These are phyloP conservation scores for Psilopogon haemacephalus DNA, from an alignment of 2,113 vertebrate species.

Conservation along the genomic window DNA sequence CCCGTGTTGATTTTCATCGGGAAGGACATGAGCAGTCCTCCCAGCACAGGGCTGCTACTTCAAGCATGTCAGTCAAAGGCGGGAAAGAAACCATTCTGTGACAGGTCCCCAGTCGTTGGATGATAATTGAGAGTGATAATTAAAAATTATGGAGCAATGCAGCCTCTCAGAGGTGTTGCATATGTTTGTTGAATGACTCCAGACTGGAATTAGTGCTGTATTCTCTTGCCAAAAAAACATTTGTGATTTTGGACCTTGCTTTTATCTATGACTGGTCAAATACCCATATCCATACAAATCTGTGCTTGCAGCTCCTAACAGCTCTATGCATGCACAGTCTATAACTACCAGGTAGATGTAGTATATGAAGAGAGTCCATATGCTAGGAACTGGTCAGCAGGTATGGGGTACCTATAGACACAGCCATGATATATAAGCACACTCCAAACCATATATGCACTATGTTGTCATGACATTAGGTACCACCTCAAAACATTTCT, in stretches of 20 bases:
- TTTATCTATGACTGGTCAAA: background rate
- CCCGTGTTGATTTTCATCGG: background rate
- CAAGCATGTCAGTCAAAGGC: background rate
- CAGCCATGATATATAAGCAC: background rate
- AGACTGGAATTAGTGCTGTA: background rate
- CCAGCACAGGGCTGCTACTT: background rate
- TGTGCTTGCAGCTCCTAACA: background rate
- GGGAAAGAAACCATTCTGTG: background rate
- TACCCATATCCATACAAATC: background rate
- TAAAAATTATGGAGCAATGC: background rate
- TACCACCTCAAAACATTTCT: background rate
- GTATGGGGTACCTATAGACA: background rate
- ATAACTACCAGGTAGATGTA: background rate
- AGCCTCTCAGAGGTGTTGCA: background rate
- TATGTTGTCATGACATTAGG: background rate
- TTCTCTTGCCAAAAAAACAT: background rate
- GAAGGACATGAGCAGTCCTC: rapidly evolving
- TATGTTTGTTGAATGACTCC: background rate
- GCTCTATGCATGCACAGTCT: background rate
- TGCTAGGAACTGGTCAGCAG: background rate
- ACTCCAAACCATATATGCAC: rapidly evolving
- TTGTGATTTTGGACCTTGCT: background rate
- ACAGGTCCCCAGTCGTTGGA: background rate
- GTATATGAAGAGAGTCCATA: background rate
- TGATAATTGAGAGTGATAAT: background rate